phyloP scores from a whole-genome alignment of 2,797 vertebrate species.

The Syndactyla subalaris region DNA sequence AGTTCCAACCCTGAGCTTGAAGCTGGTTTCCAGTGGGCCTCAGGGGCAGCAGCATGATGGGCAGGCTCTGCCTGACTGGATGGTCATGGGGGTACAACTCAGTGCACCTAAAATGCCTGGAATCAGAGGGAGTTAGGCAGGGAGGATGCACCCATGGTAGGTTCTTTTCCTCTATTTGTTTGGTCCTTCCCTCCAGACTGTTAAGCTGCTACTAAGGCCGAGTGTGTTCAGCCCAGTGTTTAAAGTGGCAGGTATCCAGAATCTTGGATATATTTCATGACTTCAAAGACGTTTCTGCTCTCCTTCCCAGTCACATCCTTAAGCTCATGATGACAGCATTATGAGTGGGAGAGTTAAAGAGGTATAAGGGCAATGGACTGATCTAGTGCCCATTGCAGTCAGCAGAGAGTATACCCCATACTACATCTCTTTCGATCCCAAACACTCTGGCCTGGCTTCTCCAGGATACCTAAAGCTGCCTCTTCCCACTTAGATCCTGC shows the following conservation, averaged over 20 bases:
- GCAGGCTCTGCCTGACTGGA: not conserved
- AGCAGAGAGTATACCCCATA: not conserved
- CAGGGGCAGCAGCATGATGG: fast-evolving
- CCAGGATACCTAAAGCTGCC: not conserved
- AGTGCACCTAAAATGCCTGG: not conserved
- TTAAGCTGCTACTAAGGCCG: not conserved
- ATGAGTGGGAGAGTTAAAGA: not conserved
- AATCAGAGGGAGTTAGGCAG: not conserved
- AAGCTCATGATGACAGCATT: conserved; percentile 8
- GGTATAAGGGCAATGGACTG: not conserved
- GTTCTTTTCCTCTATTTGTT: not conserved
- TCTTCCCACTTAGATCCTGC: not conserved
- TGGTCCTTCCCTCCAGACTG: not conserved
- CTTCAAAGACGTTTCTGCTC: conserved; percentile 34
- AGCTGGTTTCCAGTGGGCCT: not conserved
- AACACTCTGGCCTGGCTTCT: not conserved
- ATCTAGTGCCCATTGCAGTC: not conserved
- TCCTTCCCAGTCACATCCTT: conserved; percentile 14
- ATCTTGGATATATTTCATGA: not conserved
- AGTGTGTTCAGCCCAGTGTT: not conserved
- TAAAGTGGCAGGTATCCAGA: conserved; percentile 40
- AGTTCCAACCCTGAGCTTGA: not conserved
- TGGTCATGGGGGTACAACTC: fast-evolving
- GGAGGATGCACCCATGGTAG: not conserved
- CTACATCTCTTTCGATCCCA: not conserved